Evolutionary conservation across 2,888 invertebrate species (phyloP).

Genomic region (Agonum fuliginosum): DNA sequence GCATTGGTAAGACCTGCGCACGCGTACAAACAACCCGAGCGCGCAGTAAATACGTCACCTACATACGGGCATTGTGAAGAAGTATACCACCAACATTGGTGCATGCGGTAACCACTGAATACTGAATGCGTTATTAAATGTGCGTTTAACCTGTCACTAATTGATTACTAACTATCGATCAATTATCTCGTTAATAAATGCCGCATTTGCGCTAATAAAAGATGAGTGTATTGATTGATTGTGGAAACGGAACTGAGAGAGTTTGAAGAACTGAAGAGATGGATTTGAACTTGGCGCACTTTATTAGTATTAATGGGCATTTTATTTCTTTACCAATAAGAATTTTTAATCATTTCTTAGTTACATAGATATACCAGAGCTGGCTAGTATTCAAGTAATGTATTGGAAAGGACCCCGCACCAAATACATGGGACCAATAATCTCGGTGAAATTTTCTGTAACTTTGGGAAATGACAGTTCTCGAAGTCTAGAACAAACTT

Average conservation of each 20-base stretch:
- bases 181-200: constrained; percentile 52
- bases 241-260: background rate
- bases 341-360: too few relatives aligned
- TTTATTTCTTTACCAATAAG: background rate
- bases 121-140: constrained; percentile 51
- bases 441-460: too few relatives aligned
- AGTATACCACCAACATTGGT: background rate
- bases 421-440: too few relatives aligned
- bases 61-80: background rate
- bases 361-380: too few relatives aligned
- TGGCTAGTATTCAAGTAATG: too few relatives aligned
- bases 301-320: background rate
- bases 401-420: too few relatives aligned
- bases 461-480: too few relatives aligned
- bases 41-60: background rate
- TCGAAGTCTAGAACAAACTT: too few relatives aligned
- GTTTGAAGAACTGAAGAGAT: constrained; percentile 13
- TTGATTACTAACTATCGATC: constrained; percentile 55
- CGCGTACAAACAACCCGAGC: background rate
- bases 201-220: constrained; percentile 13
- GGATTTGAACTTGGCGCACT: background rate
- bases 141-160: constrained; percentile 53
- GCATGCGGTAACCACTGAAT: background rate
- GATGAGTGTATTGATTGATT: constrained; percentile 1
- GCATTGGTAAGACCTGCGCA: constrained; percentile 30